Base-by-base conservation (phyloP, 2,113 vertebrate genomes). In the Garra rufa region DNA sequence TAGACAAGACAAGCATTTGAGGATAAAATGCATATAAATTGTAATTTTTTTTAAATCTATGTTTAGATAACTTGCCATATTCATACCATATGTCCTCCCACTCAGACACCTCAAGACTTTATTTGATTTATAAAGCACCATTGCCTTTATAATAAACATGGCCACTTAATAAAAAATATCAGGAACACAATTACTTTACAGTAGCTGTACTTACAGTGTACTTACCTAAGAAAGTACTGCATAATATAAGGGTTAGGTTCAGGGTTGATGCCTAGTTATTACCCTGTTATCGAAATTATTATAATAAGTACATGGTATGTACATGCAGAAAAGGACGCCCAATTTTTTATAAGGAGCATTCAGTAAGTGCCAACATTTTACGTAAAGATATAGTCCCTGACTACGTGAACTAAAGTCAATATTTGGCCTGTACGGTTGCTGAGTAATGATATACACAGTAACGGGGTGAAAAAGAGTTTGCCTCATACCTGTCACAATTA, bases 401-500 rank as follows among this genome's bases (percentile, higher is more conserved):
- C 38, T 46, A 30, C 9, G 14, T 50, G 9, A 17, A 75, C 43
- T 11, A 69, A 50, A 75, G 44, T 75, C 73, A 75, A 50, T 50
- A 75, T 75, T 75, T 75, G 44, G 73, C 46, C 7, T 30, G 24
- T 30, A 50, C 28, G 73, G 73, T 75, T 75, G 71, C 71, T 50
- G 71, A 50, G 71, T 30, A 15, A n/a, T 48, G 2, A 75, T 30
- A 73, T 46, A 46, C 21, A 46, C 70, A 75, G 71, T 75, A 74
- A 74, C 14, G 0, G 3, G 43, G 7, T 26, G 44, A 74, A 74
- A 74, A 17, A n/a, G 14, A 74, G 69, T 43, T 48, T 74, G 41
- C 44, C 41, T 48, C n/a, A 48, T 74, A 26, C 71, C 24, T 28
- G n/a, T 74, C 14, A 19, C 44, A 71, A 14, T 74, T 28, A 46